Conservation (phyloP, 2,113 vertebrate species). For the Calyptomena viridis region DNA sequence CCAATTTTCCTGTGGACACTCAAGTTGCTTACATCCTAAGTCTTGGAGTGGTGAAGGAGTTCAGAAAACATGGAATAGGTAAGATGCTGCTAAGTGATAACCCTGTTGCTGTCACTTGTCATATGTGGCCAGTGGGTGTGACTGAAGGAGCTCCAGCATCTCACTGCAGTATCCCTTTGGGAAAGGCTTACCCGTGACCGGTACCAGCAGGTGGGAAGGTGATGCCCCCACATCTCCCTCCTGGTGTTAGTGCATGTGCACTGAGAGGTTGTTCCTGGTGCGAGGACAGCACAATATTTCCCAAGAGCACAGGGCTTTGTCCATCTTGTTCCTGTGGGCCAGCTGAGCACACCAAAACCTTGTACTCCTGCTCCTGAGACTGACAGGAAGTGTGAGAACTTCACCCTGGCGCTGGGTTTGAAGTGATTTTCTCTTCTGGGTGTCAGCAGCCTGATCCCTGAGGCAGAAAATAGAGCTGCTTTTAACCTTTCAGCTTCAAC, state of each 20-base stretch:
- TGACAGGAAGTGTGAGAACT: background rate
- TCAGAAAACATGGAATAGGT: conserved; percentile 98
- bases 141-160: background rate
- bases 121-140: background rate
- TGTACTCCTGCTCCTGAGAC: background rate
- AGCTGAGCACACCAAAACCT: background rate
- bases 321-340: accelerated
- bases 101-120: background rate
- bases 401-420: background rate
- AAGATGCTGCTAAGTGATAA: conserved; percentile 25
- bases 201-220: background rate
- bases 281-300: background rate
- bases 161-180: background rate
- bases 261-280: background rate
- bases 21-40: conserved; percentile 98
- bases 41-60: conserved; percentile 97
- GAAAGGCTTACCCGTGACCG: background rate
- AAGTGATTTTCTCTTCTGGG: background rate
- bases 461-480: background rate
- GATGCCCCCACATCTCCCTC: background rate
- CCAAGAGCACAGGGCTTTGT: background rate
- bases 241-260: background rate
- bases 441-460: background rate
- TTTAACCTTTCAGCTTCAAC: background rate
- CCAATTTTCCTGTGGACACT: conserved; percentile 94